Percentiles rank a stretch among this genome's conserved stretches.
These are phyloP conservation scores for Harlomillsia oculata DNA, from an alignment of 1,140 invertebrate genomes.

Conservation along the genomic window DNA sequence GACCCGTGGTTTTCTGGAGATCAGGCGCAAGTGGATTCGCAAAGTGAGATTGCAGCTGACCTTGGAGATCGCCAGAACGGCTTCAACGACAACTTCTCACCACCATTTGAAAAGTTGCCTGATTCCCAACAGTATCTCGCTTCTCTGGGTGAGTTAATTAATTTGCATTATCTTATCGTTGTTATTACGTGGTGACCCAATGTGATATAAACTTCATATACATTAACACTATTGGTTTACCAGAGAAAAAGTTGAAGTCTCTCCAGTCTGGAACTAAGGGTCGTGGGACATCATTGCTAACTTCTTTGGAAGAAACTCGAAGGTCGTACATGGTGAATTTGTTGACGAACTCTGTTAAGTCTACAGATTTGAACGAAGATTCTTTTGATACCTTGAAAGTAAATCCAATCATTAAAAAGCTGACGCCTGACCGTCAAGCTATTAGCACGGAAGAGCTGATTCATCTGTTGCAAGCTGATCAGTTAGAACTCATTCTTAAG, in stretches of 20 bases:
- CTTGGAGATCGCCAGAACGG: neutral
- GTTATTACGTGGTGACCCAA: too few relatives aligned
- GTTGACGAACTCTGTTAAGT: slow-evolving; percentile 37
- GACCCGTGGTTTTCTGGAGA: slow-evolving; percentile 1
- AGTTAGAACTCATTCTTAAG: slow-evolving; percentile 36
- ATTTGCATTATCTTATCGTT: too few relatives aligned
- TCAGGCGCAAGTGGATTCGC: neutral
- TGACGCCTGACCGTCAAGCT: slow-evolving; percentile 43
- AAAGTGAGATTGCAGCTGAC: neutral
- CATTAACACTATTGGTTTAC: too few relatives aligned
- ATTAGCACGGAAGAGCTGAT: slow-evolving; percentile 45
- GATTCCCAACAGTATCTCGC: slow-evolving; percentile 34
- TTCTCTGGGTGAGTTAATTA: slow-evolving; percentile 29
- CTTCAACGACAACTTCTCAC: slow-evolving; percentile 28
- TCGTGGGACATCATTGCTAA: slow-evolving; percentile 40
- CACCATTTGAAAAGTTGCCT: slow-evolving; percentile 31
- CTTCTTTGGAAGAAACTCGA: slow-evolving; percentile 41
- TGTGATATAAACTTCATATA: too few relatives aligned
- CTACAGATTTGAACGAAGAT: neutral
- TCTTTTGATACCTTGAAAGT: slow-evolving; percentile 39
- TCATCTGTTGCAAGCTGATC: slow-evolving; percentile 47
- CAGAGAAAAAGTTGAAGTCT: slow-evolving; percentile 40
- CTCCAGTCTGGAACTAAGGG: slow-evolving; percentile 27
- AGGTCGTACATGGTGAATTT: slow-evolving; percentile 44
- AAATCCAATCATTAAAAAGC: slow-evolving; percentile 43